Evolutionary conservation across 2,888 invertebrate species (phyloP).

Genomic region (Pseudeuparius sepicola): DNA sequence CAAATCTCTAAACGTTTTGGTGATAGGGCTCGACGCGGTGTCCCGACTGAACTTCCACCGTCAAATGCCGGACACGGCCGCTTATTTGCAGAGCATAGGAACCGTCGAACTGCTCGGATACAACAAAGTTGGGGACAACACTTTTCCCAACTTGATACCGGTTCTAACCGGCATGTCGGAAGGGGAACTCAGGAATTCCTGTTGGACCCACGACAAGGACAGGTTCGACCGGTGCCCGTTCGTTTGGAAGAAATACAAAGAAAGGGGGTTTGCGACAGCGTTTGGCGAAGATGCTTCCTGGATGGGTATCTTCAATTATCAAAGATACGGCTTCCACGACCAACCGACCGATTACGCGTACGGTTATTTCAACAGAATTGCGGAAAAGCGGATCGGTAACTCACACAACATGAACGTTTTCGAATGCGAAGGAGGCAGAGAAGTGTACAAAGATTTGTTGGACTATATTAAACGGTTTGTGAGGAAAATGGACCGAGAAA

Average conservation of each 20-base stretch:
- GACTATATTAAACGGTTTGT: conserved; percentile 60
- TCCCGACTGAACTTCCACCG: conserved; percentile 78
- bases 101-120: conserved; percentile 77
- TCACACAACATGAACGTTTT: conserved; percentile 53
- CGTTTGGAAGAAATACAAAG: conserved; percentile 72
- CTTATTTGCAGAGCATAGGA: conserved; percentile 48
- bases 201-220: conserved; percentile 44
- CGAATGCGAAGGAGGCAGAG: conserved; percentile 59
- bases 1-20: conserved; percentile 53
- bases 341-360: conserved; percentile 81
- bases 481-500: conserved; percentile 45
- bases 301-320: conserved; percentile 73
- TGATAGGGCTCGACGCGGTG: conserved; percentile 77
- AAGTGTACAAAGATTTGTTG: conserved; percentile 60
- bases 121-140: conserved; percentile 91
- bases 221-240: conserved; percentile 73
- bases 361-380: conserved; percentile 60
- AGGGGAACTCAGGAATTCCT: conserved; percentile 51
- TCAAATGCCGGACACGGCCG: conserved; percentile 66
- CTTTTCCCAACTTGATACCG: conserved; percentile 82
- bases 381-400: conserved; percentile 58
- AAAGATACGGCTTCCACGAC: conserved; percentile 63
- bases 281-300: conserved; percentile 74
- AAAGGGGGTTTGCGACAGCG: conserved; percentile 63
- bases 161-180: conserved; percentile 63